Conservation (phyloP, 1,140 invertebrate genomes). For the Philaenus spumarius region DNA sequence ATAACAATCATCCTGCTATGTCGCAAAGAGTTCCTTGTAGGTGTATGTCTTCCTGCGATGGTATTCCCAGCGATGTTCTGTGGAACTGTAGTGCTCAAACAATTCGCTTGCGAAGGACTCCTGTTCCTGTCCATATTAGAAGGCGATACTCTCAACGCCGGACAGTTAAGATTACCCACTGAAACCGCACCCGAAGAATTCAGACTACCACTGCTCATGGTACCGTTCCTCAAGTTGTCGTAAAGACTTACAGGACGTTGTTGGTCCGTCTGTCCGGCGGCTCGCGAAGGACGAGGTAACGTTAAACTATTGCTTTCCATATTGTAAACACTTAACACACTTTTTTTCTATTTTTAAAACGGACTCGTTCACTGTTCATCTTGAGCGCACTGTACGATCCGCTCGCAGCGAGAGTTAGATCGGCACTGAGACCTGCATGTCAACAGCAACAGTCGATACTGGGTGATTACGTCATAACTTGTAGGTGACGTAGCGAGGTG, state of each 20-base stretch:
- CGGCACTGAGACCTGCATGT: too few relatives aligned
- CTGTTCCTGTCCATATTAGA: not conserved
- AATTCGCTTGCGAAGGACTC: slow-evolving; percentile 45
- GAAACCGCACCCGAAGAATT: slow-evolving; percentile 4
- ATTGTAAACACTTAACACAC: too few relatives aligned
- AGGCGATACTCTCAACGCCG: not conserved
- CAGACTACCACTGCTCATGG: not conserved
- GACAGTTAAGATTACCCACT: slow-evolving; percentile 3
- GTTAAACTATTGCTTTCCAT: too few relatives aligned
- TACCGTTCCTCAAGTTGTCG: slow-evolving; percentile 23
- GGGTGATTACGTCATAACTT: too few relatives aligned
- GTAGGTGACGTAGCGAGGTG: too few relatives aligned
- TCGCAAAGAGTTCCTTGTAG: slow-evolving; percentile 59
- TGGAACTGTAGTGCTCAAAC: slow-evolving; percentile 58
- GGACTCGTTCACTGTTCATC: too few relatives aligned
- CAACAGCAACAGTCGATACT: too few relatives aligned
- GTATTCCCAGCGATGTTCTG: slow-evolving; percentile 55
- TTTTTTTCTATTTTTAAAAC: too few relatives aligned
- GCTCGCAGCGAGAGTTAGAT: too few relatives aligned
- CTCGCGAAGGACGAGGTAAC: not conserved
- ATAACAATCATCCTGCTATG: slow-evolving; percentile 65
- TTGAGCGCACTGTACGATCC: too few relatives aligned
- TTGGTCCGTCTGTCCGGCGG: not conserved
- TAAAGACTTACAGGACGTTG: slow-evolving; percentile 25
- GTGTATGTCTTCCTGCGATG: slow-evolving; percentile 56